Base-by-base conservation (phyloP, 2,797 vertebrate genomes). In the Phoeniculus purpureus region DNA sequence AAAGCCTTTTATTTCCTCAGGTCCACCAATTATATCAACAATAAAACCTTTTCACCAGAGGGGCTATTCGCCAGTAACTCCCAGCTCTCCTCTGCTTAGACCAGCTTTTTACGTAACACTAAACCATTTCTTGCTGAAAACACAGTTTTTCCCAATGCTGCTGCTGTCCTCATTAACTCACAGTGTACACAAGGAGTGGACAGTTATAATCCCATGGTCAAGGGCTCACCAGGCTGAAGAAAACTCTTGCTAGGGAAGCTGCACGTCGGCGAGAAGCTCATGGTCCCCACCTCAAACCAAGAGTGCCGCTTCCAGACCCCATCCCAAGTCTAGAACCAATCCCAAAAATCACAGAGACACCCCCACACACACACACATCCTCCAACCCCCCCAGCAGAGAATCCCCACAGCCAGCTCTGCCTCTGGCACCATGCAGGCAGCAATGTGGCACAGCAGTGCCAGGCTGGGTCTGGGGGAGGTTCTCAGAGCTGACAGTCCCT, bases 401-500 rank as follows among this genome's bases (percentile, higher is more conserved):
- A 40, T 16, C 51, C 37, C 6, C 32, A 7, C 3, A 2, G 25
- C 23, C 10, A 1, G 27, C 9, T 29, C 25, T 23, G 58, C 20
- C 15, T 1, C 34, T 1, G 0, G 61, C 62, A 48, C 76, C 14
- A 2, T 0, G 11, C 4, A 3, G 43, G 52, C 58, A 37, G 26
- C 1, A 2, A 55, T 1, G 4, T 7, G 26, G 54, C 51, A 21
- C 15, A 4, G 2, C 3, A 0, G 37, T 6, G 13, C 45, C 47
- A 3, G 0, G 27, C 3, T 1, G 1, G 26, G 29, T 27, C 27
- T 12, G 14, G 31, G 22, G 45, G 37, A 37, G 52, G 26, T 15
- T 19, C 18, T 2, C 51, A 18, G 32, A 52, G 52, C 65, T 52
- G 23, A 6, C 37, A 26, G 21, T 1, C 9, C 61, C n/a, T 7